Evolutionary conservation across 1,140 invertebrate genomes (phyloP).

Genomic region (Himalopsyche phryganea): DNA sequence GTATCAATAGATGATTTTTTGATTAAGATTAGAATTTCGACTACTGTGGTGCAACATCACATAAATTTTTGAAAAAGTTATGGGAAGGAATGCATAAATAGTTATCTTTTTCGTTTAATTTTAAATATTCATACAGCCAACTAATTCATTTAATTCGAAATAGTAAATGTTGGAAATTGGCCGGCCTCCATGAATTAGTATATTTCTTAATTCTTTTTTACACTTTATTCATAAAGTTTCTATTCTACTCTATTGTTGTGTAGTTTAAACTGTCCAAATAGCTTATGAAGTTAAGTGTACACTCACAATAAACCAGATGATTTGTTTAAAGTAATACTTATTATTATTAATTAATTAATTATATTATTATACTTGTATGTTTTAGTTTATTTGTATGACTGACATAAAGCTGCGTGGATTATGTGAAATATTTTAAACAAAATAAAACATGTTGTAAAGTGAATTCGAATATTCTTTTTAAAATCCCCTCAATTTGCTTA

Average conservation of each 20-base stretch:
- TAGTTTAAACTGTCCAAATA: neutral
- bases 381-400: conserved; percentile 9
- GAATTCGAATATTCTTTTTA: conserved; percentile 5
- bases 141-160: too few species aligned
- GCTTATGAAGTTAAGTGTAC: neutral
- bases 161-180: too few species aligned
- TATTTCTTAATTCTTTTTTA: neutral
- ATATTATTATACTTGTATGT: conserved; percentile 15
- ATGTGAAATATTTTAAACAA: conserved; percentile 23
- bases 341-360: conserved; percentile 6
- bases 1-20: too few species aligned
- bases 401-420: conserved; percentile 14
- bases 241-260: neutral
- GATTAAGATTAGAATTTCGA: too few species aligned
- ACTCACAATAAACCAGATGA: neutral
- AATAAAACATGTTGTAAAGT: conserved; percentile 25
- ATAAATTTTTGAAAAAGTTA: too few species aligned
- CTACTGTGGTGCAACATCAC: too few species aligned
- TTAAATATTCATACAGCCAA: too few species aligned
- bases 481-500: too few species aligned
- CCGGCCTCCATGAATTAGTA: too few species aligned
- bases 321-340: neutral
- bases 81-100: too few species aligned
- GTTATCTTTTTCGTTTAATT: too few species aligned
- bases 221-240: neutral